These are phyloP conservation scores for Coptotermes formosanus DNA, from an alignment of 1,140 invertebrate species.

Conservation along the genomic window DNA sequence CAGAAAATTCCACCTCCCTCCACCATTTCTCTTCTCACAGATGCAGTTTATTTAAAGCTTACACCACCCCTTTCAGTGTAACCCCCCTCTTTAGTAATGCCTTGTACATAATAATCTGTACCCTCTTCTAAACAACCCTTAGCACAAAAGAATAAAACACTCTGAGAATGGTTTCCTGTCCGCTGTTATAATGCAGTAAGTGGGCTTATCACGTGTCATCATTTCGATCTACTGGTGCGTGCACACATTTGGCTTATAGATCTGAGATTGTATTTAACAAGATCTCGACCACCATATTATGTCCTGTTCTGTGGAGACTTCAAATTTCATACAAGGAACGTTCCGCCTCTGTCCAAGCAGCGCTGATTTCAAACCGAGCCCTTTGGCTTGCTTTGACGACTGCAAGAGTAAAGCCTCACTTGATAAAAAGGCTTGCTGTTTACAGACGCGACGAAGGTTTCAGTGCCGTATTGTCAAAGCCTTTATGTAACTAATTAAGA, in stretches of 20 bases:
- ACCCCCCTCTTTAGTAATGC: not conserved
- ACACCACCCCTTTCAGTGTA: constrained; percentile 25
- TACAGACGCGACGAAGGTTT: too few species aligned
- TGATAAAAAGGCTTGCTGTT: too few species aligned
- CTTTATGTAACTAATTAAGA: too few species aligned
- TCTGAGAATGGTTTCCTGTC: not conserved
- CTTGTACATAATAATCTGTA: constrained; percentile 26
- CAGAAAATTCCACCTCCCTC: constrained; percentile 7
- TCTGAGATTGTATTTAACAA: too few species aligned
- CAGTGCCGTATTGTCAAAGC: too few species aligned
- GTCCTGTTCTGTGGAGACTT: too few species aligned
- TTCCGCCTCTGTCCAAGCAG: too few species aligned
- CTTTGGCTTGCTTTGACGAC: too few species aligned
- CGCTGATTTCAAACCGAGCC: too few species aligned
- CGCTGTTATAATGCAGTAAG: constrained; percentile 6
- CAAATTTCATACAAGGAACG: too few species aligned
- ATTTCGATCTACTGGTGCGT: not conserved
- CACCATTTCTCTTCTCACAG: constrained; percentile 16
- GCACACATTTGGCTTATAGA: not conserved
- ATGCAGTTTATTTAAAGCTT: constrained; percentile 33
- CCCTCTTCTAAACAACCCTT: constrained; percentile 27
- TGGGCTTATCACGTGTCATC: constrained; percentile 14
- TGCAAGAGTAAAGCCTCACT: too few species aligned
- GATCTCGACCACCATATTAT: too few species aligned
- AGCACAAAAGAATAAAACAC: constrained; percentile 23